These are phyloP conservation scores for Marcusenius ussheri DNA, from an alignment of 2,113 vertebrate species.

Conservation along the genomic window DNA sequence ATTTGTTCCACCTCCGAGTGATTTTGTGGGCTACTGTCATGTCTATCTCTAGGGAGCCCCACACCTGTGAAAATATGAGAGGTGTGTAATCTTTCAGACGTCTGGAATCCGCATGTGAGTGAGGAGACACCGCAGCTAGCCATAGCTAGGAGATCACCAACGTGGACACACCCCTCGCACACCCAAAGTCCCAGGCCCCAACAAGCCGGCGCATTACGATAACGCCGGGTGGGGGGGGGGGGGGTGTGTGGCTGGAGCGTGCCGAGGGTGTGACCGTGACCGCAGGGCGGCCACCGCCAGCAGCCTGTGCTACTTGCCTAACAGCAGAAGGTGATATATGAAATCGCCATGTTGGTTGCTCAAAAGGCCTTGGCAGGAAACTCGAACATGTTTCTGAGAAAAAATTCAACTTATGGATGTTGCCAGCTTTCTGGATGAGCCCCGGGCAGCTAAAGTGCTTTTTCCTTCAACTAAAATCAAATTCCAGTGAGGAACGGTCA, in stretches of 20 bases:
- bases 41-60: conserved; percentile 14
- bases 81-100: not conserved
- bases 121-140: not conserved
- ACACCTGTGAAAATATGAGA: not conserved
- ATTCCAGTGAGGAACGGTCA: not conserved
- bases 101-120: not conserved
- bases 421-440: not conserved
- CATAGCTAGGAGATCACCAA: not conserved
- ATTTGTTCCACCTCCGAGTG: not conserved
- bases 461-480: not conserved
- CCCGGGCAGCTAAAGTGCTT: not conserved
- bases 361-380: not conserved
- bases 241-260: not conserved
- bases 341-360: not conserved
- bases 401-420: not conserved
- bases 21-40: not conserved
- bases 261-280: not conserved
- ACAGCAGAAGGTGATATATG: not conserved
- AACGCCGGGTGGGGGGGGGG: not conserved
- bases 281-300: not conserved
- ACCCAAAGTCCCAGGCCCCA: not conserved
- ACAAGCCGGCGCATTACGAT: not conserved
- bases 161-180: not conserved
- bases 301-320: not conserved
- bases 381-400: not conserved